A percentile compares a stretch with the other conserved stretches of the same genome.
Conservation (phyloP, 2,888 invertebrate species). For the Smittia sp. region DNA sequence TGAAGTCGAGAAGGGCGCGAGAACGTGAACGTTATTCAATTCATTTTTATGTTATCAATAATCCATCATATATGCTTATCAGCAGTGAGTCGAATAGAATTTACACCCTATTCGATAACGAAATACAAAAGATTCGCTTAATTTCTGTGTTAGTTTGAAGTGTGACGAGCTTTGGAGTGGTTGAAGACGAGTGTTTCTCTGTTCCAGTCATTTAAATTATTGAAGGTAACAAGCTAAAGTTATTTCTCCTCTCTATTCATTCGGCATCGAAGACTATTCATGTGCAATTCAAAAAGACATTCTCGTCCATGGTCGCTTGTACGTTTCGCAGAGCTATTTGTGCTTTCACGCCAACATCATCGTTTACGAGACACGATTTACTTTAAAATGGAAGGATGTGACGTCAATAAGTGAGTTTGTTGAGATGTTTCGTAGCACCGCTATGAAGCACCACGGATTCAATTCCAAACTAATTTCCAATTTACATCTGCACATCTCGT, state of each 20-base stretch:
- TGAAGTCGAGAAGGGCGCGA: too few species aligned
- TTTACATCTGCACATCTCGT: not conserved
- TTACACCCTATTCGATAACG: not conserved
- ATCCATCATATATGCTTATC: not conserved
- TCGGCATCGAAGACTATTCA: conserved; percentile 75
- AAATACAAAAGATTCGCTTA: not conserved
- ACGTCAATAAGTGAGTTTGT: conserved; percentile 65
- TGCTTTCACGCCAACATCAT: conserved; percentile 98
- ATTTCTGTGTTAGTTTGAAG: not conserved
- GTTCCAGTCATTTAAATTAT: too few species aligned
- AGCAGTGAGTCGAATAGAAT: not conserved
- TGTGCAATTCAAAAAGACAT: conserved; percentile 97
- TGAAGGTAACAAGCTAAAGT: not conserved
- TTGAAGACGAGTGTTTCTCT: not conserved
- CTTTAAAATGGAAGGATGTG: conserved; percentile 85
- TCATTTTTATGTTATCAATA: not conserved
- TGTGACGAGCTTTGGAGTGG: not conserved
- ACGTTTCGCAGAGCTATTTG: conserved; percentile 91
- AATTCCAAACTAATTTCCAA: too few species aligned
- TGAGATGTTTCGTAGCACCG: not conserved
- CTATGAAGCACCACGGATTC: not conserved
- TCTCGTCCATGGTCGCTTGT: conserved; percentile 90
- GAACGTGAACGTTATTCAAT: too few species aligned
- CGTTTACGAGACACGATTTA: conserved; percentile 89
- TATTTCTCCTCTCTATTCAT: conserved; percentile 11